Percentiles rank a stretch among this genome's conserved stretches.
These are phyloP conservation scores for Aptenodytes patagonicus DNA, from an alignment of 2,113 vertebrate species.

Conservation along the genomic window DNA sequence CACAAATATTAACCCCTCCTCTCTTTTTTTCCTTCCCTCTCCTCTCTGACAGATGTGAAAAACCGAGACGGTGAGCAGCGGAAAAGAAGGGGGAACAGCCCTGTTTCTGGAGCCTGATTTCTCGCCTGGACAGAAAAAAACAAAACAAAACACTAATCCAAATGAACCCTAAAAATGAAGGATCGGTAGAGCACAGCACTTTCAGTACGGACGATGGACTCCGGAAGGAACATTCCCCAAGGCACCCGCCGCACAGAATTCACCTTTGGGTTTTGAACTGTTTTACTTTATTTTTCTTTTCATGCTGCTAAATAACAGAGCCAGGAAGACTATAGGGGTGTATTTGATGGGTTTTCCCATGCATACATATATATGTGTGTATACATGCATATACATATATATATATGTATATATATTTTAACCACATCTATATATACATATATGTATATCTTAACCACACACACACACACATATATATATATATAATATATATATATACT, in stretches of 20 bases:
- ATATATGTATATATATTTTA: slow-evolving; percentile 75
- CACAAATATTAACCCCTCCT: slow-evolving; percentile 26
- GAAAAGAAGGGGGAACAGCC: slow-evolving; percentile 74
- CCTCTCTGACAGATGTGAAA: slow-evolving; percentile 87
- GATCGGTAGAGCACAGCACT: slow-evolving; percentile 95
- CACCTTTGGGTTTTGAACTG: slow-evolving; percentile 78
- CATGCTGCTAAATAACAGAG: slow-evolving; percentile 84
- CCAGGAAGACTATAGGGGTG: slow-evolving; percentile 81
- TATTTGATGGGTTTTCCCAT: slow-evolving; percentile 80
- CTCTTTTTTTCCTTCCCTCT: not conserved
- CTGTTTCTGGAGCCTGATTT: slow-evolving; percentile 78
- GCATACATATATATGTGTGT: slow-evolving; percentile 80
- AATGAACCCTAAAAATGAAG: slow-evolving; percentile 87
- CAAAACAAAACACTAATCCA: slow-evolving; percentile 74
- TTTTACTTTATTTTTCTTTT: slow-evolving; percentile 77
- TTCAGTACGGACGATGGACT: slow-evolving; percentile 87
- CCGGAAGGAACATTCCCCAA: slow-evolving; percentile 90
- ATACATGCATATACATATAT: slow-evolving; percentile 76
- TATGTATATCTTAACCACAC: slow-evolving; percentile 73
- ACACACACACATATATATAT: slow-evolving; percentile 45
- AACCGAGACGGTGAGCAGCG: slow-evolving; percentile 92
- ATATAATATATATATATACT: slow-evolving; percentile 74
- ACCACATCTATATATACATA: slow-evolving; percentile 76
- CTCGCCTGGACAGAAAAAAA: slow-evolving; percentile 71
- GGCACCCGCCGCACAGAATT: slow-evolving; percentile 77